These are phyloP conservation scores for Achroia grisella DNA, from an alignment of 1,140 invertebrate genomes.

Conservation along the genomic window DNA sequence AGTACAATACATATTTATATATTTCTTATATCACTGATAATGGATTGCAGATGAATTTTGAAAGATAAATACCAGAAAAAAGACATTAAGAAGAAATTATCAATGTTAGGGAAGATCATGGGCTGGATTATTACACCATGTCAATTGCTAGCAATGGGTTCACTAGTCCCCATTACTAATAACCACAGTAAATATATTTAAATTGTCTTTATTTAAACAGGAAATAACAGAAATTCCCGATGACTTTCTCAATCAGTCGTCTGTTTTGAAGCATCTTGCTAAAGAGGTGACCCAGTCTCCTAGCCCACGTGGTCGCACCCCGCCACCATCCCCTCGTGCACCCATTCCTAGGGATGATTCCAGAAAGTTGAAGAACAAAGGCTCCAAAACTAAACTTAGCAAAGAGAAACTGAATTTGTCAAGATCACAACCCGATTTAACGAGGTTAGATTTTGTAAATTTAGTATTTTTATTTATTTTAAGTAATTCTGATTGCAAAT, in stretches of 20 bases:
- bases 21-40: too few species aligned
- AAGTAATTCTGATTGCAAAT: too few species aligned
- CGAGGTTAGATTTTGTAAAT: conserved; percentile 42
- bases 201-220: conserved; percentile 41
- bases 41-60: too few species aligned
- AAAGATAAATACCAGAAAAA: too few species aligned
- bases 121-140: too few species aligned
- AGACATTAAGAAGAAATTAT: too few species aligned
- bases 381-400: conserved; percentile 56
- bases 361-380: conserved; percentile 49
- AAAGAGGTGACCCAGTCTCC: conserved; percentile 82
- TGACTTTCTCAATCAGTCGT: conserved; percentile 87
- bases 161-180: too few species aligned
- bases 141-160: too few species aligned
- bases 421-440: conserved; percentile 77
- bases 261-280: conserved; percentile 89
- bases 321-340: conserved; percentile 44
- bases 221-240: conserved; percentile 90
- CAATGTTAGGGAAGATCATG: too few species aligned
- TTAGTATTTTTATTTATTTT: too few species aligned
- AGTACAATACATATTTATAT: too few species aligned
- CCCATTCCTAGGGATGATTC: conserved; percentile 31
- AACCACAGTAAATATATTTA: not conserved
- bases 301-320: conserved; percentile 57
- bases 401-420: conserved; percentile 80